Evolutionary conservation across 2,888 invertebrate genomes (phyloP), one percentile per base, ranked within the genome.

Genomic region (Agriopis aurantiaria): DNA sequence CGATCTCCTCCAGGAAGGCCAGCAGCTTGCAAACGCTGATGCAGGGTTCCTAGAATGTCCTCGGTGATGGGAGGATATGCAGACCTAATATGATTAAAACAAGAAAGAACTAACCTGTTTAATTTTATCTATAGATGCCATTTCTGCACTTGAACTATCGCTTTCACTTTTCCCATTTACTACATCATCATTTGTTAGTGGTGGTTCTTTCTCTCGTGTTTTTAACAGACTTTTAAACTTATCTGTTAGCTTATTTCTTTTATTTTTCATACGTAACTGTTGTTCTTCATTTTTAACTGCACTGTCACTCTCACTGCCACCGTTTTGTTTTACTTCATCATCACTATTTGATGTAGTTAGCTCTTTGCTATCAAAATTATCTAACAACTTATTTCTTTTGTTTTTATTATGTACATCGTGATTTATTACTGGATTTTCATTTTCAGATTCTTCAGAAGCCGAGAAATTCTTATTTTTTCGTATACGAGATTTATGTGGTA

Each of bases 211-310:
- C 4, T 56, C 74, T 73, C 85, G 79, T n/a, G 86, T 84, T 41
- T 74, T 79, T 9, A 87, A 69, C 3, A 92, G 75, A 46, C 76
- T 83, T 78, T 88, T 83, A 69, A 94, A 94, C 74, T 92, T 94
- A 33, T 91, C 80, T 72, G 80, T 85, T 3, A 94, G 56, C 72
- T 87, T 91, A 65, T 80, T 85, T 51, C 81, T 87, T 79, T 88
- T 93, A 52, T 88, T 86, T 71, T 85, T 87, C 68, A 89, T 87
- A 66, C 92, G 83, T 7, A 76, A 71, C 65, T 87, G 87, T 70
- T 88, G 85, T 49, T 83, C 80, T 64, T 78, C 72, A 77, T 84
- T 84, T 73, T 84, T 84, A 0, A 67, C 33, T 51, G 74, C 68
- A 68, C 76, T 59, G 49, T 74, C 56, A 63, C 51, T 63, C 6